Percentiles rank a stretch among this genome's conserved stretches.
Evolutionary conservation across 2,888 invertebrate genomes (phyloP).

Genomic region (Zhengitettix transpicula): DNA sequence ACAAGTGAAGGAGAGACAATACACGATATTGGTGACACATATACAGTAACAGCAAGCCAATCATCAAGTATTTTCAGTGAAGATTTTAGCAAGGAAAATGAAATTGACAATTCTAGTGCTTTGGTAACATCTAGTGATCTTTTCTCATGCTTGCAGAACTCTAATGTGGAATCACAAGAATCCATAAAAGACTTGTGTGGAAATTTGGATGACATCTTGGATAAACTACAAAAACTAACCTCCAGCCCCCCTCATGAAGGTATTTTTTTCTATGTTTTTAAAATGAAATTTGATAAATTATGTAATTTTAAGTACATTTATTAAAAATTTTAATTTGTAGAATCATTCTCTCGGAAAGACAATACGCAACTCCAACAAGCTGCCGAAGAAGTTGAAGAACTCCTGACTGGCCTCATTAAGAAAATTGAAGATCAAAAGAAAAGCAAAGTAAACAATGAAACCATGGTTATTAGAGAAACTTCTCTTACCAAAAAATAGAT

Average conservation of each 20-base stretch:
- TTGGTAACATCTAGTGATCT: no score
- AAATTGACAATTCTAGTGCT: no score
- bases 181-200: no score
- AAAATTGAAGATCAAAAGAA: constrained; percentile 43
- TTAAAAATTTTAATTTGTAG: constrained; percentile 13
- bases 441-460: no score
- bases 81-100: background rate
- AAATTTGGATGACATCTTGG: background rate
- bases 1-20: background rate
- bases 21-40: background rate
- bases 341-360: constrained; percentile 28
- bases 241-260: background rate
- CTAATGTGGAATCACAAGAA: no score
- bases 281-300: no score
- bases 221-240: background rate
- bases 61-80: background rate
- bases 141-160: no score
- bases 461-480: no score
- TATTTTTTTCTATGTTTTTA: no score
- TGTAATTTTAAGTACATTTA: no score
- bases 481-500: no score
- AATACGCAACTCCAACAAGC: constrained; percentile 49
- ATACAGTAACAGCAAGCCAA: background rate
- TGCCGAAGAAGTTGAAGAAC: constrained; percentile 52
- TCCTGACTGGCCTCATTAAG: constrained; percentile 46